phyloP scores from a whole-genome alignment of 2,888 invertebrate genomes.

The Nomada ferruginata region DNA sequence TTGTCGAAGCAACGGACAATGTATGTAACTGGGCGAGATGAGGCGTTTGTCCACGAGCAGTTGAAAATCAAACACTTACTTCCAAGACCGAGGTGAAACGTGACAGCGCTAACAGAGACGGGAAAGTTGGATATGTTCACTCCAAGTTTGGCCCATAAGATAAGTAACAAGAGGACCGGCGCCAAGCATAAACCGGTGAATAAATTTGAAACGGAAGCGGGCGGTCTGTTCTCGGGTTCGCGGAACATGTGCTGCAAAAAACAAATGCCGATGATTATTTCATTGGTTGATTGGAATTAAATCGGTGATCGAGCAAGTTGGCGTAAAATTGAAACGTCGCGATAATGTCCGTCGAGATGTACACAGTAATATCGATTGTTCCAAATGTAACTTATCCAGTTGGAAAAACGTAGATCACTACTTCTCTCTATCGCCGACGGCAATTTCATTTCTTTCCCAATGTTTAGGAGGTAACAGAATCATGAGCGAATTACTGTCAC shows the following conservation, averaged over 20 bases:
- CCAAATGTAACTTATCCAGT: not conserved
- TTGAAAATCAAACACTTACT: slow-evolving; percentile 84
- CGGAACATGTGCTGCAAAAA: slow-evolving; percentile 93
- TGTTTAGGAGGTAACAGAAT: slow-evolving; percentile 81
- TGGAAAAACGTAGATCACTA: not conserved
- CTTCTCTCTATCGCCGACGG: slow-evolving; percentile 1
- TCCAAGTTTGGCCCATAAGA: slow-evolving; percentile 94
- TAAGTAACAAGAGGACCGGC: slow-evolving; percentile 92
- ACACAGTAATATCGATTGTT: not conserved
- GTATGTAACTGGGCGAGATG: not conserved
- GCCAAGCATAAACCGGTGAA: slow-evolving; percentile 94
- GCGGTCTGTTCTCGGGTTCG: slow-evolving; percentile 95
- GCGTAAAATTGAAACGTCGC: not conserved
- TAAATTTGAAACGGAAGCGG: slow-evolving; percentile 93
- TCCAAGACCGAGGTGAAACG: slow-evolving; percentile 96
- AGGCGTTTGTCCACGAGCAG: no score
- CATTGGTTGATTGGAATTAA: not conserved
- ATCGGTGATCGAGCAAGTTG: not conserved
- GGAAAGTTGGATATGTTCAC: slow-evolving; percentile 94
- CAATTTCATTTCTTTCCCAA: slow-evolving; percentile 77
- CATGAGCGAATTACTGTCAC: slow-evolving; percentile 70
- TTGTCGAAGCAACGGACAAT: slow-evolving; percentile 75
- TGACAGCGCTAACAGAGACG: slow-evolving; percentile 90
- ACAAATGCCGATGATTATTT: not conserved
- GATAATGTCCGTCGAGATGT: slow-evolving; percentile 40